phyloP scores from a whole-genome alignment of 2,888 invertebrate species.

The Drepana falcataria region DNA sequence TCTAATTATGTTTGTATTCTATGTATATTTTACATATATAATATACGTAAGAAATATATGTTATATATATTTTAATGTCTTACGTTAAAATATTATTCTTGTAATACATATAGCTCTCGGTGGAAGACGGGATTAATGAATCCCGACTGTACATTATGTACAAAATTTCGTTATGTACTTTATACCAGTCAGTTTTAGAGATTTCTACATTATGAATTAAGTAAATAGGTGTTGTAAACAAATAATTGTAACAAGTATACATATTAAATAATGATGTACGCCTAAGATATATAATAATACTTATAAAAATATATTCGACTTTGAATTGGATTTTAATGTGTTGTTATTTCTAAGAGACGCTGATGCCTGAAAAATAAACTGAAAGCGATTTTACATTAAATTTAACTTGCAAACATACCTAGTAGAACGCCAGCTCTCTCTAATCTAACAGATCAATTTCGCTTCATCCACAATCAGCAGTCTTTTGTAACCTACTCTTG shows the following conservation, averaged over 20 bases:
- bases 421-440: too few relatives aligned
- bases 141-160: slow-evolving; percentile 7
- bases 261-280: slow-evolving; percentile 11
- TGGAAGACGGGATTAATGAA: slow-evolving; percentile 34
- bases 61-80: neutral
- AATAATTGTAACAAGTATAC: slow-evolving; percentile 16
- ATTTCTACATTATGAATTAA: slow-evolving; percentile 37
- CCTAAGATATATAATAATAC: slow-evolving; percentile 11
- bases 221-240: slow-evolving; percentile 32
- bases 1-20: too few relatives aligned
- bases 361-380: too few relatives aligned
- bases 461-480: too few relatives aligned
- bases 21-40: too few relatives aligned
- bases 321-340: slow-evolving; percentile 20
- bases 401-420: too few relatives aligned
- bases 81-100: neutral
- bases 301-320: slow-evolving; percentile 14
- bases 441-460: too few relatives aligned
- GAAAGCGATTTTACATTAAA: too few relatives aligned
- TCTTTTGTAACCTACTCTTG: too few relatives aligned
- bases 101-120: slow-evolving; percentile 40
- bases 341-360: neutral
- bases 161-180: slow-evolving; percentile 34
- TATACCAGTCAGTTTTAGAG: slow-evolving; percentile 60
- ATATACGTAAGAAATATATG: too few relatives aligned